Evolutionary conservation across 1,140 invertebrate species (phyloP).

Genomic region (Penaeus vannamei): DNA sequence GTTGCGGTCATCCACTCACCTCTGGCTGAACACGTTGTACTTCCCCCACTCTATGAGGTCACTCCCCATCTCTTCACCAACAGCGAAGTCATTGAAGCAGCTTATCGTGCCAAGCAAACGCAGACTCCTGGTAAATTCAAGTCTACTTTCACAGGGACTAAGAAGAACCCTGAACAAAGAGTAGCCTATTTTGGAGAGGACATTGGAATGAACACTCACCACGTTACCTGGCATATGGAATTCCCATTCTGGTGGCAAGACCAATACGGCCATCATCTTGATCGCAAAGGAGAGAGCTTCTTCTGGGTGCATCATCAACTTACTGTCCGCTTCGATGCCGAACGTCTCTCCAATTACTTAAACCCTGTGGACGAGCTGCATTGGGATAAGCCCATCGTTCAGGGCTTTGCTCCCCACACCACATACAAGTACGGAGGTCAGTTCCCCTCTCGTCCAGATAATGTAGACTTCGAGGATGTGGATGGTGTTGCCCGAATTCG

Average conservation of each 20-base stretch:
- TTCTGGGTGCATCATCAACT: constrained; percentile 46
- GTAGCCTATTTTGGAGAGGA: constrained; percentile 43
- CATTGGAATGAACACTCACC: constrained; percentile 31
- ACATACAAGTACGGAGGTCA: constrained; percentile 29
- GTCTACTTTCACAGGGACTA: constrained; percentile 23
- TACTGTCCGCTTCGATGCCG: constrained; percentile 31
- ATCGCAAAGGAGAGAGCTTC: constrained; percentile 35
- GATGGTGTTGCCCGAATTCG: not conserved
- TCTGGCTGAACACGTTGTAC: constrained; percentile 13
- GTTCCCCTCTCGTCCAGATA: constrained; percentile 32
- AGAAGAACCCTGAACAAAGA: constrained; percentile 26
- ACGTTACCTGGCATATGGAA: constrained; percentile 34
- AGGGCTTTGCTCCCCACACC: constrained; percentile 33
- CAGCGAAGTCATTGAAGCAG: constrained; percentile 18
- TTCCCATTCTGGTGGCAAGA: constrained; percentile 52
- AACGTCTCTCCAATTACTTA: constrained; percentile 40
- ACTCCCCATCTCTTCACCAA: constrained; percentile 20
- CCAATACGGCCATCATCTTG: constrained; percentile 24
- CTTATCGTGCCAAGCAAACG: constrained; percentile 34
- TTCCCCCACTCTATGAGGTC: constrained; percentile 20
- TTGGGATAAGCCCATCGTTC: not conserved
- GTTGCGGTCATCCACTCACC: constrained; percentile 36
- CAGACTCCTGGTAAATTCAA: not conserved
- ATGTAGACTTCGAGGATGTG: constrained; percentile 6
- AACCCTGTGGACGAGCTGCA: not conserved